Evolutionary conservation across 53 echinoderm and acorn worm genomes (phyloP), one percentile per base, ranked within the genome.

Genomic region (Henricia sp.): DNA sequence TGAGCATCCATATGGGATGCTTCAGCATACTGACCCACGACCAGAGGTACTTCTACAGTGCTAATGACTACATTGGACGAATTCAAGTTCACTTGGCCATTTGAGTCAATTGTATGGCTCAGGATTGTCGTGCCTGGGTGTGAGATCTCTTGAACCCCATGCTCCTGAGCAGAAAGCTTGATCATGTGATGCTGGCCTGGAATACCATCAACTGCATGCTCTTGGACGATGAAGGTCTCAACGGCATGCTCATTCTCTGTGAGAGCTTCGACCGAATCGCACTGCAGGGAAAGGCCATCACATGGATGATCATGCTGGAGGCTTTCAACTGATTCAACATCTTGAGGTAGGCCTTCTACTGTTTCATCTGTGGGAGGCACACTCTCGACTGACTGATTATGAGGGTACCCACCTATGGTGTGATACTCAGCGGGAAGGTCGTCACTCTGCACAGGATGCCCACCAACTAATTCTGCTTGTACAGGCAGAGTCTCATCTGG

Each of bases 1-100:
- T 80, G 62, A 35, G 63, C 80, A 46, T 80, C 80, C 63, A 80
- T 80, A 4, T 80, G 80, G 64, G 80, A 62, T 30, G 80, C 80
- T 0, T 80, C 65, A 3, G 58, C 12, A 48, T 80, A 80, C 32
- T 63, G 42, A 64, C 64, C 32, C 23, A 75, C 55, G 14, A 54
- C 77, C 4, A 64, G 21, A 20, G 80, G 80, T 10, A 80, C 65
- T 50, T 80, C 80, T 24, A 80, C 80, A 1, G 64, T 64, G 64
- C 80, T 80, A 14, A 80, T 80, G 20, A 80, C 80, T 33, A 80
- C 80, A 26, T 80, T 80, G 33, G 80, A 80, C 9, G 59, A 41
- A 50, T 80, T 64, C 35, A 80, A 64, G 50, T 80, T 62, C 17
- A 80, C 80, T 46, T 80, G 80, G 48, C 64, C 64, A 37, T 19